phyloP scores from a whole-genome alignment of 2,888 invertebrate genomes.

The Cantharis rufa region DNA sequence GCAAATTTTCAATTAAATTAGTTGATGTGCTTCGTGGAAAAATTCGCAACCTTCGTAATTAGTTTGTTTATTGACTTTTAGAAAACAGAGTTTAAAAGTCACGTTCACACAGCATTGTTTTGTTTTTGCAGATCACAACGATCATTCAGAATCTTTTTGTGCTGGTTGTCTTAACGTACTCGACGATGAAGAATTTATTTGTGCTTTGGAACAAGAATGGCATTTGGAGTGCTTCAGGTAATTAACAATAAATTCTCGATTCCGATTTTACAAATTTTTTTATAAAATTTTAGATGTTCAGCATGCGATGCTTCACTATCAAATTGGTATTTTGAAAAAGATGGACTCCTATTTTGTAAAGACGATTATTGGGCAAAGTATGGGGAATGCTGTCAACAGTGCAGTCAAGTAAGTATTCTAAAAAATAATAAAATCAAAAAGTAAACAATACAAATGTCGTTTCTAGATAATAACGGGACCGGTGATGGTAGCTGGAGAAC shows the following conservation, averaged over 20 bases:
- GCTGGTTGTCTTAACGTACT: conserved; percentile 77
- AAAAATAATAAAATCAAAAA: background rate
- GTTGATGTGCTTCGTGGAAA: background rate
- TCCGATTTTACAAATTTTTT: no score
- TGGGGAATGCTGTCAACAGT: conserved; percentile 89
- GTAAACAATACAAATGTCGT: background rate
- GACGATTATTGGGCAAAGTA: conserved; percentile 87
- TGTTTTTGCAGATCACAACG: conserved; percentile 37
- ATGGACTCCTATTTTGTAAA: conserved; percentile 85
- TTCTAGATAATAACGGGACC: conserved; percentile 75
- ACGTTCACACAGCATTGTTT: conserved; percentile 18
- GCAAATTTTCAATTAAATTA: background rate
- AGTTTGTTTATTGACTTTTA: conserved; percentile 12
- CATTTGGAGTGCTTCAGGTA: conserved; percentile 88
- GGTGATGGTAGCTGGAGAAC: conserved; percentile 93
- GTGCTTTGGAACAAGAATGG: conserved; percentile 84
- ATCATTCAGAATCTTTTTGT: conserved; percentile 56
- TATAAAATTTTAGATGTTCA: conserved; percentile 72
- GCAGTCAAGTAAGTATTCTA: conserved; percentile 66
- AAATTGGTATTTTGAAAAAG: conserved; percentile 93
- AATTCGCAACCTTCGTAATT: background rate
- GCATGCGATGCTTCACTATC: conserved; percentile 84
- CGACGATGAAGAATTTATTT: conserved; percentile 77
- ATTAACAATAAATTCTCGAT: conserved; percentile 18
- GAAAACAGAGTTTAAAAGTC: conserved; percentile 22